These are phyloP conservation scores for Puma concolor DNA, from an alignment of 2,113 vertebrate species.

Conservation along the genomic window DNA sequence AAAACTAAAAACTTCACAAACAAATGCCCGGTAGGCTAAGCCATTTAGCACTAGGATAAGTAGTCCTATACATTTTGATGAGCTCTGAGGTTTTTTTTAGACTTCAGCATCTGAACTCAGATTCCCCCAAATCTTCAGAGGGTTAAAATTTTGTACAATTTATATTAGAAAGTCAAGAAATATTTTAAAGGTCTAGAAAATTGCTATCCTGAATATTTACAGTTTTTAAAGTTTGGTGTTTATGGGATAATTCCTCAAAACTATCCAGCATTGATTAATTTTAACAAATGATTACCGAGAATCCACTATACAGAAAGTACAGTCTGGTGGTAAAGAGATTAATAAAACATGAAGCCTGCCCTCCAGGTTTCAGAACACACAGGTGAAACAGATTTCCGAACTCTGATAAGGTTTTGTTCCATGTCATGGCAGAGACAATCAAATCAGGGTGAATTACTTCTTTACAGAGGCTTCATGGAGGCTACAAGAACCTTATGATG, in stretches of 20 bases:
- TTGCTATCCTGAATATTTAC: background rate
- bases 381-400: background rate
- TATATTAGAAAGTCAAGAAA: conserved; percentile 27
- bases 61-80: background rate
- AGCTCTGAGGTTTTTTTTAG: background rate
- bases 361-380: background rate
- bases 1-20: conserved; percentile 48
- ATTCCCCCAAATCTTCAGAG: conserved; percentile 32
- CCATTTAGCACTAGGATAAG: background rate
- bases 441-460: background rate
- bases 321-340: background rate
- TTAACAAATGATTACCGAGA: conserved; percentile 33
- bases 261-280: conserved; percentile 30
- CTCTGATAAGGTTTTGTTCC: conserved; percentile 17
- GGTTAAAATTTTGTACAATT: conserved; percentile 40
- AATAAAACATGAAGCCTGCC: background rate
- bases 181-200: conserved; percentile 6
- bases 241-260: conserved; percentile 12
- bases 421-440: background rate
- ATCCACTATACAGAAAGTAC: background rate
- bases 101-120: background rate
- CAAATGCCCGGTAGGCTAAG: background rate
- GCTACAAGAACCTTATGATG: background rate
- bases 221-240: conserved; percentile 32
- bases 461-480: conserved; percentile 40